Evolutionary conservation across 2,113 vertebrate species (phyloP).

Genomic region (Silurus glanis): DNA sequence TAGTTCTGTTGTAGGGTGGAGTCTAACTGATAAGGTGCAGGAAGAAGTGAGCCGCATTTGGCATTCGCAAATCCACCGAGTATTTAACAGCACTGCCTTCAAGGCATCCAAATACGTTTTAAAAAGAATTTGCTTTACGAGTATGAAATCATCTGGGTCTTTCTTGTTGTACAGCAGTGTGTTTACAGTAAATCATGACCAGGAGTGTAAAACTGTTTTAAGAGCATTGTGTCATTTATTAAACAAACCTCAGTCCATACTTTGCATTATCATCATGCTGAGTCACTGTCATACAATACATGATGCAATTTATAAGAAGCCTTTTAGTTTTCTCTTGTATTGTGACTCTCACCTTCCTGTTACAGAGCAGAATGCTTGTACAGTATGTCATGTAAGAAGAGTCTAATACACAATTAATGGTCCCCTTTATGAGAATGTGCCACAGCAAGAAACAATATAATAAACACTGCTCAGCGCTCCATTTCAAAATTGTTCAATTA

Average conservation of each 20-base stretch:
- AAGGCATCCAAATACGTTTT: background rate
- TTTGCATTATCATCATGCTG: slow-evolving; percentile 26
- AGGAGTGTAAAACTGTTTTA: background rate
- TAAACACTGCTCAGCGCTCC: background rate
- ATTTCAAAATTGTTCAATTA: background rate
- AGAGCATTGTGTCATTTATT: background rate
- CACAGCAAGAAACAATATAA: background rate
- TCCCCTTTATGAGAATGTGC: background rate
- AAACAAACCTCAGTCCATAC: background rate
- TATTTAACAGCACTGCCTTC: background rate
- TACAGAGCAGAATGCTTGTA: background rate
- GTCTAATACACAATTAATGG: background rate
- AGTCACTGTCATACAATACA: slow-evolving; percentile 33
- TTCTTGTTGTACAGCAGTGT: background rate
- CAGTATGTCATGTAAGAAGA: background rate
- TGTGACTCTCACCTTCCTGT: background rate
- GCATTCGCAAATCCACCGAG: background rate
- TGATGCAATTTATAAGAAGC: slow-evolving; percentile 22
- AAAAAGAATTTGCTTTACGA: background rate
- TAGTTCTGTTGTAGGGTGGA: background rate
- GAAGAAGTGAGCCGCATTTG: background rate
- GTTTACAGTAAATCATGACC: background rate
- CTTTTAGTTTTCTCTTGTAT: background rate
- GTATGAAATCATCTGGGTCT: background rate
- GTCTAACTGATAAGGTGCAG: background rate